Evolutionary conservation across 2,888 invertebrate species (phyloP).

Genomic region (Amblyteles armatorius): DNA sequence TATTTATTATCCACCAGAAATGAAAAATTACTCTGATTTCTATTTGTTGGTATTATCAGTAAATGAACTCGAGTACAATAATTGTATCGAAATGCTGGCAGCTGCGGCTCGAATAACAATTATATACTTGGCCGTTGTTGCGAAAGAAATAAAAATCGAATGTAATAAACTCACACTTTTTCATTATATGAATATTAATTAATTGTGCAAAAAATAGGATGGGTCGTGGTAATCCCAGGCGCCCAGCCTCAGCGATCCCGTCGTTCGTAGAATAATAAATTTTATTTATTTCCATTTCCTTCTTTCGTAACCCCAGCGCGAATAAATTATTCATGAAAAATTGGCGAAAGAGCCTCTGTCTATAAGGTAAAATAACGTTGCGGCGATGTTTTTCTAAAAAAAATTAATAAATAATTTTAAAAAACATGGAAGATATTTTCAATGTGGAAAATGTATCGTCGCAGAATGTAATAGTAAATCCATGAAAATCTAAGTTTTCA

Average conservation of each 20-base stretch:
- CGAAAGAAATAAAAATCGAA: conserved; percentile 50
- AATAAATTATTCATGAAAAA: conserved; percentile 65
- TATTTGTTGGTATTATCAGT: conserved; percentile 6
- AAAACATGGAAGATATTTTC: background rate
- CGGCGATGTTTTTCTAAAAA: conserved; percentile 41
- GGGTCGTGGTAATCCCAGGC: conserved; percentile 49
- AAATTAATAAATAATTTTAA: conserved; percentile 29
- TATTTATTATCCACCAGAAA: background rate
- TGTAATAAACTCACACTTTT: conserved; percentile 59
- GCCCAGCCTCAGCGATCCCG: conserved; percentile 36
- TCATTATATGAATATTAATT: conserved; percentile 67
- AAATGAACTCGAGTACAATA: background rate
- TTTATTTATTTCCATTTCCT: conserved; percentile 29
- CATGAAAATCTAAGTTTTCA: too few species aligned
- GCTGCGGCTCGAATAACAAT: conserved; percentile 52
- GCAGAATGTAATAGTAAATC: too few species aligned
- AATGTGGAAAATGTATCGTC: background rate
- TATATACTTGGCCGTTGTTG: conserved; percentile 39
- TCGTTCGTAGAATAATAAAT: conserved; percentile 59
- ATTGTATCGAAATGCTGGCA: conserved; percentile 16
- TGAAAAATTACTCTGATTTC: background rate
- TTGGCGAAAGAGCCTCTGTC: conserved; percentile 57
- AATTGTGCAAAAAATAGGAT: conserved; percentile 38
- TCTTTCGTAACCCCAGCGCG: conserved; percentile 23
- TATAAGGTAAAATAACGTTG: conserved; percentile 36